These are phyloP conservation scores for Brachirus orientalis DNA, from an alignment of 2,113 vertebrate genomes.

Conservation along the genomic window DNA sequence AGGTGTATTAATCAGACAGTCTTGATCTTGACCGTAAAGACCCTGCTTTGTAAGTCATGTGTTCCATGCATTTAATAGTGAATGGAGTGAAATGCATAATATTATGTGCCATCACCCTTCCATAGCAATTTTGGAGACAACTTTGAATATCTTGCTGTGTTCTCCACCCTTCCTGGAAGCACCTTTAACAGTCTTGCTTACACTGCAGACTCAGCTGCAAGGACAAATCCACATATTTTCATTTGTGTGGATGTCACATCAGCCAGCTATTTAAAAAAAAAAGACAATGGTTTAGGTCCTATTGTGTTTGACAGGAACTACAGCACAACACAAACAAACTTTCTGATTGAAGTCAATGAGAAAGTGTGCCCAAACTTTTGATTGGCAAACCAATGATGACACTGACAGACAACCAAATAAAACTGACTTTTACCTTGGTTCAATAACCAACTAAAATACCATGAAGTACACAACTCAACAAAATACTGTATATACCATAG, in stretches of 20 bases:
- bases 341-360: too few relatives aligned
- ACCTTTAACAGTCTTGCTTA: slow-evolving; percentile 19
- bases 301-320: slow-evolving; percentile 61
- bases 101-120: slow-evolving; percentile 40
- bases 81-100: slow-evolving; percentile 43
- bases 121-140: slow-evolving; percentile 63
- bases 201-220: slow-evolving; percentile 13
- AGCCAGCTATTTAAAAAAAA: slow-evolving; percentile 10
- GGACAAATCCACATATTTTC: background rate
- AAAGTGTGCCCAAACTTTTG: too few relatives aligned
- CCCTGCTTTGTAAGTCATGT: too few relatives aligned
- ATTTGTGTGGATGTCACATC: slow-evolving; percentile 11
- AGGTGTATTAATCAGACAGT: too few relatives aligned
- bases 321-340: slow-evolving; percentile 59
- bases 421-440: too few relatives aligned
- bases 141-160: slow-evolving; percentile 43
- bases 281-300: slow-evolving; percentile 30
- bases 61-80: slow-evolving; percentile 54
- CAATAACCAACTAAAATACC: too few relatives aligned
- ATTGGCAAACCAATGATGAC: too few relatives aligned
- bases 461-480: too few relatives aligned
- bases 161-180: slow-evolving; percentile 63
- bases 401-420: too few relatives aligned
- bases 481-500: too few relatives aligned
- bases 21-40: too few relatives aligned